Evolutionary conservation across 2,888 invertebrate genomes (phyloP).

Genomic region (Lasioglossum malachurum): DNA sequence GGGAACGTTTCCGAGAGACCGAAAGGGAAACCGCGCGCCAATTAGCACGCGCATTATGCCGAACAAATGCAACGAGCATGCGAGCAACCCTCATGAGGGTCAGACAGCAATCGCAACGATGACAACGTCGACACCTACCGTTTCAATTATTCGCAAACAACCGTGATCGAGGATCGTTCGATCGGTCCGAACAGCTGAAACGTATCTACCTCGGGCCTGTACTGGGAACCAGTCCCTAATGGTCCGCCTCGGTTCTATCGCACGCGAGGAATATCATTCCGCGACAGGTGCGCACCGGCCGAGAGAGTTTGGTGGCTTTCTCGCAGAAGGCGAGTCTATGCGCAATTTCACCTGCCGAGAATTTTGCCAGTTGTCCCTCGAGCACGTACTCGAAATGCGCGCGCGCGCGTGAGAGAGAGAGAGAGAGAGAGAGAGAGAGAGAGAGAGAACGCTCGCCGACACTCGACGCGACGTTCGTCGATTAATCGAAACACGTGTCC

Average conservation of each 20-base stretch:
- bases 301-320: constrained; percentile 48
- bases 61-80: neutral
- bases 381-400: constrained; percentile 5
- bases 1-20: neutral
- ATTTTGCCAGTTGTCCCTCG: constrained; percentile 41
- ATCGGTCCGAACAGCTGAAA: constrained; percentile 50
- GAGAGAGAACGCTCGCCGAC: neutral
- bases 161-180: constrained; percentile 11
- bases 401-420: neutral
- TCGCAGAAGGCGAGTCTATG: constrained; percentile 56
- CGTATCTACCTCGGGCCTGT: constrained; percentile 12
- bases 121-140: neutral
- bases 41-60: neutral
- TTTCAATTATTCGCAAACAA: constrained; percentile 8
- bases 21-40: neutral
- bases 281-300: constrained; percentile 69
- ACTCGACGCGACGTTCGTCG: neutral
- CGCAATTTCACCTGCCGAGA: constrained; percentile 68
- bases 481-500: constrained; percentile 18
- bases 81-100: neutral
- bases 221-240: constrained; percentile 18
- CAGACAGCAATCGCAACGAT: neutral
- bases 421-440: neutral
- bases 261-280: constrained; percentile 54
- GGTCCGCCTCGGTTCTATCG: constrained; percentile 44